These are phyloP conservation scores for Nixonia krombeini DNA, from an alignment of 1,140 invertebrate species.

Conservation along the genomic window DNA sequence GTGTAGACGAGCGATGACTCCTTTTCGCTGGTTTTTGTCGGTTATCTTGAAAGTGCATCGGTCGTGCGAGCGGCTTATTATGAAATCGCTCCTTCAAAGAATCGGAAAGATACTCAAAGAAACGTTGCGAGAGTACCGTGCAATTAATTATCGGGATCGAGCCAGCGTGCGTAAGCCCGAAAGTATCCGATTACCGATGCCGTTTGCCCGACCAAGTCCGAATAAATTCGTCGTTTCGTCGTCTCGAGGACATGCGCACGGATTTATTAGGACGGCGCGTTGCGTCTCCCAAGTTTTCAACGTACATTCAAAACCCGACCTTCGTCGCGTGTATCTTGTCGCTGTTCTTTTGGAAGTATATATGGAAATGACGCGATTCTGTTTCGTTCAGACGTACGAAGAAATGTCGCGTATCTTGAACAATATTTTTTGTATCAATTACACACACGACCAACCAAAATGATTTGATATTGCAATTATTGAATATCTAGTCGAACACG, in stretches of 20 bases:
- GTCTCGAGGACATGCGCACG: conserved; percentile 40
- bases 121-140: conserved; percentile 45
- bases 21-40: conserved; percentile 31
- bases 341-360: conserved; percentile 29
- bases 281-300: conserved; percentile 26
- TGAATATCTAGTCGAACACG: too few species aligned
- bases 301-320: conserved; percentile 41
- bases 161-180: conserved; percentile 40
- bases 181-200: conserved; percentile 60
- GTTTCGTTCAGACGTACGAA: too few species aligned
- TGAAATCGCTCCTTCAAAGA: conserved; percentile 40
- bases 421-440: too few species aligned
- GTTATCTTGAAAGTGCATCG: conserved; percentile 38
- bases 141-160: conserved; percentile 62
- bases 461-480: too few species aligned
- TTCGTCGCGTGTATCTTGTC: conserved; percentile 40
- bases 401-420: background rate
- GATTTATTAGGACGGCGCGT: conserved; percentile 53
- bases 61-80: conserved; percentile 24
- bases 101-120: conserved; percentile 48
- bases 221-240: conserved; percentile 62
- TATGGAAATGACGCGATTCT: conserved; percentile 27
- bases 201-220: conserved; percentile 25
- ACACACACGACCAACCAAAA: too few species aligned
- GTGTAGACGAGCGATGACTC: conserved; percentile 35